A percentile compares a stretch with the other conserved stretches of the same genome.
These are phyloP conservation scores for Aproaerema taeniolella DNA, from an alignment of 2,888 invertebrate genomes.

Conservation along the genomic window DNA sequence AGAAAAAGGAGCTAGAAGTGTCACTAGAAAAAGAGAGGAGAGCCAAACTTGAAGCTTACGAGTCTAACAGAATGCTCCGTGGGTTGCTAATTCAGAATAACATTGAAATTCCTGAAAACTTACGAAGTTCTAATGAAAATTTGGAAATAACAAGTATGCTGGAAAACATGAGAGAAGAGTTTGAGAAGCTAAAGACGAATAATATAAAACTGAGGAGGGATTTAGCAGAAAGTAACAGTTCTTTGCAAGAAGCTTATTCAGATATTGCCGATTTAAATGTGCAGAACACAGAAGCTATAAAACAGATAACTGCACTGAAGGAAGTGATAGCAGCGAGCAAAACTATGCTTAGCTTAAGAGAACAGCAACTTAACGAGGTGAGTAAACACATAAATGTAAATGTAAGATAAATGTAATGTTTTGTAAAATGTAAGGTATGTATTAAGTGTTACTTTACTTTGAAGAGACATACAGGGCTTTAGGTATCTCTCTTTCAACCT, in stretches of 20 bases:
- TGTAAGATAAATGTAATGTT: background rate
- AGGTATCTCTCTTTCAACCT: background rate
- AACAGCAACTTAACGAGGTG: conserved; percentile 84
- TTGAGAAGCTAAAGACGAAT: conserved; percentile 51
- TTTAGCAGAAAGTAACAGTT: conserved; percentile 77
- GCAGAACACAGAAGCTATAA: conserved; percentile 81
- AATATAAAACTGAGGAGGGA: conserved; percentile 61
- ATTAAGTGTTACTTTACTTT: background rate
- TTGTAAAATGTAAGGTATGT: background rate
- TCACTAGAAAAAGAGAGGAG: conserved; percentile 74
- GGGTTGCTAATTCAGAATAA: conserved; percentile 49
- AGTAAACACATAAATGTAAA: conserved; percentile 25
- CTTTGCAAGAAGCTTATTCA: conserved; percentile 82
- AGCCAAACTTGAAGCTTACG: conserved; percentile 50
- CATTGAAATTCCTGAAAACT: conserved; percentile 47
- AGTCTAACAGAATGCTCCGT: conserved; percentile 60
- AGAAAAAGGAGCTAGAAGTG: conserved; percentile 80
- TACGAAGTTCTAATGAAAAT: conserved; percentile 33
- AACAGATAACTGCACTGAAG: conserved; percentile 84
- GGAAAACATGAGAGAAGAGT: conserved; percentile 56
- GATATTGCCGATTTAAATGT: conserved; percentile 82
- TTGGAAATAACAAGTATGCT: conserved; percentile 43
- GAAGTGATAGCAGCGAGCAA: conserved; percentile 87
- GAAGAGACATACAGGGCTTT: too few relatives aligned
- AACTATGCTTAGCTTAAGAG: conserved; percentile 84